Percentiles rank a stretch among this genome's conserved stretches.
Conservation (phyloP, 2,113 vertebrate species). For the Bubalus kerabau region DNA sequence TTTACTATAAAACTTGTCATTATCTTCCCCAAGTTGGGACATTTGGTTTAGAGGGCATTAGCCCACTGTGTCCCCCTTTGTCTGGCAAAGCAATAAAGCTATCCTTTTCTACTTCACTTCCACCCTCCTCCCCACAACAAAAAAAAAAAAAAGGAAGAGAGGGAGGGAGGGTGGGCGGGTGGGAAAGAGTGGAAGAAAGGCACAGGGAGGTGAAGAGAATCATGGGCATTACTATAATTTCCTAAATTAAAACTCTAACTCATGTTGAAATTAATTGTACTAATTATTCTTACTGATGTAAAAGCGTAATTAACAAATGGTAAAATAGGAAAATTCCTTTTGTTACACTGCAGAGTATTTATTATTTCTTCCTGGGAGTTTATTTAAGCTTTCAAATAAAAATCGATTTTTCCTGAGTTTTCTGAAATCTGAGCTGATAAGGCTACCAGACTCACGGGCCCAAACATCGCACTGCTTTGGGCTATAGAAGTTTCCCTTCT, state of each 20-base stretch:
- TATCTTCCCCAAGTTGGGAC: not conserved
- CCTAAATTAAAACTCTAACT: not conserved
- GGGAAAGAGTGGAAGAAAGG: not conserved
- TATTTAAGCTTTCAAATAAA: conserved; percentile 23
- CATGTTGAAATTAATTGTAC: not conserved
- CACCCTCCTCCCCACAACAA: not conserved
- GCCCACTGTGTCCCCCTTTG: not conserved
- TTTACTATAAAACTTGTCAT: not conserved
- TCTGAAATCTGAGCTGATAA: not conserved
- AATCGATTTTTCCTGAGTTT: not conserved
- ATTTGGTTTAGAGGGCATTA: not conserved
- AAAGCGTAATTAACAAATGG: not conserved
- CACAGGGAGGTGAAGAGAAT: not conserved
- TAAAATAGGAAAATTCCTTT: not conserved
- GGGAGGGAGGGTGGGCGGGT: not conserved
- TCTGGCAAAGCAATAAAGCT: not conserved
- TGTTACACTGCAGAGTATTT: not conserved
- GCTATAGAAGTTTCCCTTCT: not conserved
- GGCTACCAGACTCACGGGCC: not conserved
- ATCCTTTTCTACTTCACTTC: not conserved
- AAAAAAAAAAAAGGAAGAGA: not conserved
- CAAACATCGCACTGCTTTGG: not conserved
- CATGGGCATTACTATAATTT: not conserved
- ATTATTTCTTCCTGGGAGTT: not conserved
- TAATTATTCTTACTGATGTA: not conserved